These are phyloP conservation scores for Mirounga angustirostris DNA, from an alignment of 2,113 vertebrate species.

Conservation along the genomic window DNA sequence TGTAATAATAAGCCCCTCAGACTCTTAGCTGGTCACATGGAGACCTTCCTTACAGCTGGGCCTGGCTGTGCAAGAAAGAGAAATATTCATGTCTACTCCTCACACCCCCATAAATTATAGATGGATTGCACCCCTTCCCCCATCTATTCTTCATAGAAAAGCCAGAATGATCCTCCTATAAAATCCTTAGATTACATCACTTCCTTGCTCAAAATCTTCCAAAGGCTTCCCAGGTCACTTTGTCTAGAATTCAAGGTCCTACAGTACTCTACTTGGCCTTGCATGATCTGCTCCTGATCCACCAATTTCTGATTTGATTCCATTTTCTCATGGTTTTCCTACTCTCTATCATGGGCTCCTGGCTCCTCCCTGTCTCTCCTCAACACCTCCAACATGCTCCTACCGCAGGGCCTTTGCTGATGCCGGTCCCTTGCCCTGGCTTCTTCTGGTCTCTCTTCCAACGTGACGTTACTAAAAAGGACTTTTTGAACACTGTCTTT, in stretches of 20 bases:
- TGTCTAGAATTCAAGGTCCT: neutral
- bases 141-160: neutral
- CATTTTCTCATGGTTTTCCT: neutral
- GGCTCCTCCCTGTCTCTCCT: neutral
- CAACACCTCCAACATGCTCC: neutral
- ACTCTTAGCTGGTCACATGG: neutral
- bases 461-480: neutral
- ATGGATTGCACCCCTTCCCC: neutral
- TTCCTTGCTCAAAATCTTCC: neutral
- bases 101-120: rapidly evolving
- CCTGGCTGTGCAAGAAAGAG: neutral
- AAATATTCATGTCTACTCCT: neutral
- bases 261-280: neutral
- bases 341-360: neutral
- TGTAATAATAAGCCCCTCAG: neutral
- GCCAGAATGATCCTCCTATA: neutral
- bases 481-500: neutral
- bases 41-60: neutral
- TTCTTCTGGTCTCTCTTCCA: neutral
- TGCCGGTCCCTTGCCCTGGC: neutral
- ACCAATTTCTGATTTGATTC: neutral
- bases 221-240: neutral
- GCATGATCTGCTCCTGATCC: no score
- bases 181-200: neutral
- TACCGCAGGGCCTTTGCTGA: neutral